Conservation (phyloP, 2,888 invertebrate species). For the Trachelus stipa region DNA sequence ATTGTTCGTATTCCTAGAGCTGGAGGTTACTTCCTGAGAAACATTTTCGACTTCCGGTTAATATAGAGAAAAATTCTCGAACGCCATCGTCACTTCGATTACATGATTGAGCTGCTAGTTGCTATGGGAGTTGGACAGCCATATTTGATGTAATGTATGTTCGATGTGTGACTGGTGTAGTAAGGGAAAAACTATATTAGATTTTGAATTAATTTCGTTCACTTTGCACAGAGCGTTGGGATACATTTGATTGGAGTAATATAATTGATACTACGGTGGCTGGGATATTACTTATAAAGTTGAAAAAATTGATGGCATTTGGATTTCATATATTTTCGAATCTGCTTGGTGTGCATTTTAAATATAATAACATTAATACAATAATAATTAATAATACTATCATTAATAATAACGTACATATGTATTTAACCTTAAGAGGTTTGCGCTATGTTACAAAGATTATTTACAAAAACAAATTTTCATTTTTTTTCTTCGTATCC, state of each 20-base stretch:
- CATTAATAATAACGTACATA: slow-evolving; percentile 42
- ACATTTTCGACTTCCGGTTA: neutral
- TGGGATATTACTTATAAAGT: neutral
- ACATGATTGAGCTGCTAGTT: neutral
- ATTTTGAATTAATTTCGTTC: neutral
- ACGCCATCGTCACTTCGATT: neutral
- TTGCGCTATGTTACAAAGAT: slow-evolving; percentile 51
- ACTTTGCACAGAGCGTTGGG: neutral
- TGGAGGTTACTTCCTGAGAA: neutral
- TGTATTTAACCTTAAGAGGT: slow-evolving; percentile 36
- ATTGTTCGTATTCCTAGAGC: neutral
- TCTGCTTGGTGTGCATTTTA: slow-evolving; percentile 56
- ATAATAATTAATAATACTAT: slow-evolving; percentile 37
- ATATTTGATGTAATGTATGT: neutral
- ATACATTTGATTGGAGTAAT: neutral
- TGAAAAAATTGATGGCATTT: slow-evolving; percentile 28
- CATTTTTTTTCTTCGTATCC: slow-evolving; percentile 8
- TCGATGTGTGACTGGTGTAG: neutral
- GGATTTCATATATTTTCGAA: slow-evolving; percentile 53
- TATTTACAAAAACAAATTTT: slow-evolving; percentile 58
- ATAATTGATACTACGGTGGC: neutral
- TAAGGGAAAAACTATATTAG: no score
- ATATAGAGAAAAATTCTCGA: no score
- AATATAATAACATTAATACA: slow-evolving; percentile 54
- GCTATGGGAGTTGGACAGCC: neutral